Percentiles rank a stretch among this genome's conserved stretches.
Evolutionary conservation across 2,888 invertebrate species (phyloP).

Genomic region (Phasia obesa): DNA sequence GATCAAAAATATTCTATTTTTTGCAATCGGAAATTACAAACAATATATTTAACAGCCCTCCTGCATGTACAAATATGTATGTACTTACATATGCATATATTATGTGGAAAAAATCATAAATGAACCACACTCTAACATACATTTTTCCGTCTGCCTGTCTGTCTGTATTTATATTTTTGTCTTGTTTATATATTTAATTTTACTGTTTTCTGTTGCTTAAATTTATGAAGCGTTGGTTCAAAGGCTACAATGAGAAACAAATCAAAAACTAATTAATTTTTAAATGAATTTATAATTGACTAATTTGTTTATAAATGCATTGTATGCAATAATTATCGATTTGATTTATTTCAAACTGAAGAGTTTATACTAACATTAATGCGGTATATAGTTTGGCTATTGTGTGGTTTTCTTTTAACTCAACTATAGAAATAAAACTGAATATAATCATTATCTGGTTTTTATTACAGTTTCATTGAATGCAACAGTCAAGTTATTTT

Average conservation of each 20-base stretch:
- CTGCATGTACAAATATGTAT: neutral
- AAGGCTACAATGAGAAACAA: constrained; percentile 37
- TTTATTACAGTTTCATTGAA: neutral
- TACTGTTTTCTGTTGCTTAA: constrained; percentile 8
- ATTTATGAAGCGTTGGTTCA: constrained; percentile 17
- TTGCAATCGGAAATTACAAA: too few species aligned
- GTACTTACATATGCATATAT: too few species aligned
- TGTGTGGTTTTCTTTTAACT: constrained; percentile 5
- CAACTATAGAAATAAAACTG: too few species aligned
- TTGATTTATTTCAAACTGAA: constrained; percentile 57
- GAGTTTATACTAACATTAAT: constrained; percentile 28
- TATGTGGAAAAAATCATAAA: neutral
- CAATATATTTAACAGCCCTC: too few species aligned
- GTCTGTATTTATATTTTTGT: neutral
- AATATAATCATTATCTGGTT: neutral
- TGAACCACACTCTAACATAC: neutral
- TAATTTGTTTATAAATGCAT: constrained; percentile 31
- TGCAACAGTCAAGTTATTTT: neutral
- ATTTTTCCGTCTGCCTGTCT: neutral
- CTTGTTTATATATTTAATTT: constrained; percentile 23
- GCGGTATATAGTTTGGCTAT: constrained; percentile 9
- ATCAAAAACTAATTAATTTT: constrained; percentile 49
- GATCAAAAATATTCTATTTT: too few species aligned
- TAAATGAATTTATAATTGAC: constrained; percentile 61
- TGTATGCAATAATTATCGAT: constrained; percentile 41